These are phyloP conservation scores for Netelia fuscicornis DNA, from an alignment of 2,888 invertebrate genomes.

Conservation along the genomic window DNA sequence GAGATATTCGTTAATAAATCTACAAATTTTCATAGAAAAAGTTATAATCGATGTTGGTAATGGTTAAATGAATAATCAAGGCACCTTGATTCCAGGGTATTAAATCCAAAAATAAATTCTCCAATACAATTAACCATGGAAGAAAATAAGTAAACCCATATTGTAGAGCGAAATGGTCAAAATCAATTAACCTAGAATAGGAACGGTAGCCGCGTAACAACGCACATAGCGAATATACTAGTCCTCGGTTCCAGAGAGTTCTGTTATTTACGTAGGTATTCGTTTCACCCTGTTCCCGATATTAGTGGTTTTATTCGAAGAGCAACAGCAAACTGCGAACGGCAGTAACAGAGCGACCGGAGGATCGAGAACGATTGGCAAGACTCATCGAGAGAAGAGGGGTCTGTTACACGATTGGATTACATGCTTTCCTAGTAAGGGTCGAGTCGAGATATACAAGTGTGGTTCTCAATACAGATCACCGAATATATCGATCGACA, in stretches of 20 bases:
- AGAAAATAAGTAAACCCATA: no score
- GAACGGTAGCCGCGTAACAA: no score
- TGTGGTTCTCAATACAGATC: slow-evolving; percentile 43
- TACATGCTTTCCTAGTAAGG: slow-evolving; percentile 59
- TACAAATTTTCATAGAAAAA: not conserved
- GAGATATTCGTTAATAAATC: not conserved
- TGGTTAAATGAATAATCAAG: no score
- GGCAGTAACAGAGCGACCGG: slow-evolving; percentile 23
- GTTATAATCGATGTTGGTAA: not conserved
- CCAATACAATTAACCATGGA: not conserved
- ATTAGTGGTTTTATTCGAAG: slow-evolving; percentile 26
- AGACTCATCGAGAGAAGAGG: slow-evolving; percentile 54
- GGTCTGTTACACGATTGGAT: slow-evolving; percentile 67
- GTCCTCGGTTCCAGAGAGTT: not conserved
- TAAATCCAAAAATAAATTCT: no score
- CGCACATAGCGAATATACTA: no score
- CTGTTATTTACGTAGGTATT: not conserved
- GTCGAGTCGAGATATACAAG: slow-evolving; percentile 67
- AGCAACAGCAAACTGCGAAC: slow-evolving; percentile 26
- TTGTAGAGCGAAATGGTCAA: no score
- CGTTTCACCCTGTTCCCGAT: not conserved
- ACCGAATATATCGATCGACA: slow-evolving; percentile 1
- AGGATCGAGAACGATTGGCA: slow-evolving; percentile 29
- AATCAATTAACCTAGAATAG: no score
- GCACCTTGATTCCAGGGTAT: no score